phyloP scores from a whole-genome alignment of 2,888 invertebrate species.

The Notodonta dromedarius region DNA sequence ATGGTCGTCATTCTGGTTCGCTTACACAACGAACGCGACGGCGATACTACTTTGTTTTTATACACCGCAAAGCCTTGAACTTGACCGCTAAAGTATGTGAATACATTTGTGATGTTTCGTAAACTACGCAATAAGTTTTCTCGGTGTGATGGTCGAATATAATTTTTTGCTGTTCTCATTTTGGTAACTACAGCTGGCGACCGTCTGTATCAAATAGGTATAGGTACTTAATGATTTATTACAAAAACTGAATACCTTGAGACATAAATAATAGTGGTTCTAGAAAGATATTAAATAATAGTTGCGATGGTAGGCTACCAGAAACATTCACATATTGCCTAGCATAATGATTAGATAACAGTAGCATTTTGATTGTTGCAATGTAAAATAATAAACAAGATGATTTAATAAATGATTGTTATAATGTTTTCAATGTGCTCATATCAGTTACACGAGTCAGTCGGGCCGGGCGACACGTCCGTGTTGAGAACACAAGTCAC shows the following conservation, averaged over 20 bases:
- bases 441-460: neutral
- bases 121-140: conserved; percentile 8
- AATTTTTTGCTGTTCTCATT: conserved; percentile 1
- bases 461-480: neutral
- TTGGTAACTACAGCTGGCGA: neutral
- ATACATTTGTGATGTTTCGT: conserved; percentile 18
- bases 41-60: conserved; percentile 28
- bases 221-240: neutral
- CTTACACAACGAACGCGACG: conserved; percentile 26
- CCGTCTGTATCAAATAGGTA: neutral
- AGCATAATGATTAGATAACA: no score
- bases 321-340: no score
- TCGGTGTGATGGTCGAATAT: conserved; percentile 8
- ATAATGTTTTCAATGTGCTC: neutral
- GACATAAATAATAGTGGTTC: no score
- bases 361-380: no score
- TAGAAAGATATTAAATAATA: no score
- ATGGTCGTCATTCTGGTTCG: conserved; percentile 39
- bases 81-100: conserved; percentile 38
- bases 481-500: neutral
- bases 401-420: no score
- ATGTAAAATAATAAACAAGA: no score
- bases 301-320: no score
- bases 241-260: no score
- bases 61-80: conserved; percentile 42